Percentiles rank a stretch among this genome's conserved stretches.
phyloP scores from a whole-genome alignment of 2,888 invertebrate genomes.

The Zaprionus bogoriensis region DNA sequence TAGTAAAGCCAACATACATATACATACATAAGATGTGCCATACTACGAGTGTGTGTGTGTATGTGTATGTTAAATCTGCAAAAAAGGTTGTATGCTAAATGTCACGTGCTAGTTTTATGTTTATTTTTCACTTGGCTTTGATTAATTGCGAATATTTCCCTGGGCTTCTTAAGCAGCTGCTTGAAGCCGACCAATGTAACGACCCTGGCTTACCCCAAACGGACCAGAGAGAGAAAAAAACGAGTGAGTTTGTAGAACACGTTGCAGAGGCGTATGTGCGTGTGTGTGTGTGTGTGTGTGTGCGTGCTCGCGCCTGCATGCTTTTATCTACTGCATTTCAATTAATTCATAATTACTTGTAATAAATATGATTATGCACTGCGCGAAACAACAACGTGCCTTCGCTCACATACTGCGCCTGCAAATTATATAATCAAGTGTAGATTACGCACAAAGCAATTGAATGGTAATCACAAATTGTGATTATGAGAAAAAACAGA shows the following conservation, averaged over 20 bases:
- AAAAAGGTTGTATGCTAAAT: slow-evolving; percentile 27
- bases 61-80: slow-evolving; percentile 43
- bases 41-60: slow-evolving; percentile 4
- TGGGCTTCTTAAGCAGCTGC: slow-evolving; percentile 20
- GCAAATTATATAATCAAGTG: slow-evolving; percentile 51
- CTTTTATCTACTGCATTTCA: slow-evolving; percentile 20
- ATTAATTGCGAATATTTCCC: slow-evolving; percentile 11
- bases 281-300: slow-evolving; percentile 4
- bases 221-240: background rate
- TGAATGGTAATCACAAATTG: slow-evolving; percentile 25
- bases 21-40: background rate
- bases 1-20: slow-evolving; percentile 44
- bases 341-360: slow-evolving; percentile 32
- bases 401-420: slow-evolving; percentile 33
- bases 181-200: too few relatives aligned
- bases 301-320: background rate
- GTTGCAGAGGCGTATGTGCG: slow-evolving; percentile 27
- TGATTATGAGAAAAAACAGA: slow-evolving; percentile 7
- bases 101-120: slow-evolving; percentile 41
- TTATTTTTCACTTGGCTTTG: slow-evolving; percentile 19
- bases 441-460: slow-evolving; percentile 27
- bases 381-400: slow-evolving; percentile 9
- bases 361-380: slow-evolving; percentile 28
- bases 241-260: slow-evolving; percentile 22
- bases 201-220: slow-evolving; percentile 28